Base-by-base conservation (phyloP, 2,888 invertebrate species). In the Clistopyga incitator region DNA sequence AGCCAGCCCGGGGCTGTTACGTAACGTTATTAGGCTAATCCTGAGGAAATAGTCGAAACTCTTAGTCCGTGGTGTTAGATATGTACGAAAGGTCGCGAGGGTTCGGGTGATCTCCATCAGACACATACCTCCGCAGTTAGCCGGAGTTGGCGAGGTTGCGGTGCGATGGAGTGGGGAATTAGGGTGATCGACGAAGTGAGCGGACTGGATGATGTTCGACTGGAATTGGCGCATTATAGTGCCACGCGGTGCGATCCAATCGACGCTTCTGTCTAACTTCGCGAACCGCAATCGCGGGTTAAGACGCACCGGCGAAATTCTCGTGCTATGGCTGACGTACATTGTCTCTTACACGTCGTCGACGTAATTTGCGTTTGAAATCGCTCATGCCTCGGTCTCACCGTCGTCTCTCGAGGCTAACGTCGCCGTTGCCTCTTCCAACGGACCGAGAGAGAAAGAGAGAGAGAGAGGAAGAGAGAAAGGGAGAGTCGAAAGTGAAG, bases 331-430 rank as follows among this genome's bases (percentile, higher is more conserved):
- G 29, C 34, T 34, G 67, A 64, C 77, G 87, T 89, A 87, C 87
- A 85, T 87, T 71, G 71, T 85, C 77, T 74, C 74, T 70, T 71
- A 81, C 64, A 74, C 61, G 64, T 76, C 65, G 87, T 75, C 85
- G 75, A 47, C 84, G 86, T 87, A 92, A 92, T 92, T 92, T 91
- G 90, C 91, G 90, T 91, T 91, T 90, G 88, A 91, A 91, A 89
- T 89, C 88, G 87, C 65, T 85, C 85, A 84, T 68, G 61, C 78
- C 81, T 52, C 23, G 42, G 18, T 77, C 67, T 77, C 65, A 52
- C 56, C 64, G 25, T 10, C 23, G 61, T 61, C 64, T 75, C 47
- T 20, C 10, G 18, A 11, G 68, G 68, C 29, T 71, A 71, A 56
- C 54, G 70, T 38, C 18, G 70, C 54, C 20, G 42, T 71, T 54